Conservation (phyloP, 2,888 invertebrate species). For the Charanyca ferruginea region DNA sequence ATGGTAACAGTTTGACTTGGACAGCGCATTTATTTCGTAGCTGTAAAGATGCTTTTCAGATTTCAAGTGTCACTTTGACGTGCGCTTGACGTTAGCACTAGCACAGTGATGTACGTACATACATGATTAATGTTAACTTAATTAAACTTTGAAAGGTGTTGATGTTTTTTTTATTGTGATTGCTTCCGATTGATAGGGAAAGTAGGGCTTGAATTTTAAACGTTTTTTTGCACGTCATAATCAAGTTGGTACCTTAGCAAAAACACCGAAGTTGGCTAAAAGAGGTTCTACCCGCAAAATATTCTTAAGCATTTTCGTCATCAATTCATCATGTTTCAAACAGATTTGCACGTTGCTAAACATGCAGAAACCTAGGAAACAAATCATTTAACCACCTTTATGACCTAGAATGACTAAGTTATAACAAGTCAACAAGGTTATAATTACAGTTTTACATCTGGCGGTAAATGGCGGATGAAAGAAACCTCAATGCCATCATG, state of each 20-base stretch:
- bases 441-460: constrained; percentile 34
- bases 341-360: not conserved
- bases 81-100: not conserved
- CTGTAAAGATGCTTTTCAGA: not conserved
- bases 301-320: constrained; percentile 6
- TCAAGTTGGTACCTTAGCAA: no score
- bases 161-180: constrained; percentile 43
- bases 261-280: no score
- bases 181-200: constrained; percentile 46
- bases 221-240: constrained; percentile 14
- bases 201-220: constrained; percentile 16
- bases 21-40: not conserved
- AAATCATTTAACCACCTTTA: constrained; percentile 4
- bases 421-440: constrained; percentile 37
- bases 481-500: constrained; percentile 42
- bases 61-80: not conserved
- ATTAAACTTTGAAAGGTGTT: constrained; percentile 35
- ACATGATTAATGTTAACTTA: constrained; percentile 16
- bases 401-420: constrained; percentile 24
- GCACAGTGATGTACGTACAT: not conserved
- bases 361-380: constrained; percentile 10
- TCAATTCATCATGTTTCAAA: constrained; percentile 3
- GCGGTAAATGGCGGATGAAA: constrained; percentile 30
- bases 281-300: no score
- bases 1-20: not conserved